Percentiles rank a stretch among this genome's conserved stretches.
Conservation (phyloP, 1,140 invertebrate genomes). For the Protaetia brevitarsis region DNA sequence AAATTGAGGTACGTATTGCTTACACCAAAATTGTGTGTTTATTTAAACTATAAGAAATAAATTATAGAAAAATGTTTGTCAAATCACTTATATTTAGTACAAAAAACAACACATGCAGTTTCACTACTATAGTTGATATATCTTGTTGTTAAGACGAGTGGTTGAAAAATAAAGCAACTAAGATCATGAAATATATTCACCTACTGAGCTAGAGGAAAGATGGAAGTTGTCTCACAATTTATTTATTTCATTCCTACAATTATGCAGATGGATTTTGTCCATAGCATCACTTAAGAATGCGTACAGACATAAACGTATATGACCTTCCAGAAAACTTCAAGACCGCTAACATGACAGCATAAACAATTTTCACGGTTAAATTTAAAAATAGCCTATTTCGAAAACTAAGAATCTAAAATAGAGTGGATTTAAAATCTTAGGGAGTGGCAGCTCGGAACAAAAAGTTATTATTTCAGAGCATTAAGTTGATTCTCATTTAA, state of each 20-base stretch:
- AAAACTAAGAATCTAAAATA: not conserved
- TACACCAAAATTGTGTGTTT: too few species aligned
- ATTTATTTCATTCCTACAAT: conserved; percentile 13
- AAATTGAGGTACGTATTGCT: too few species aligned
- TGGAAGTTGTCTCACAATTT: not conserved
- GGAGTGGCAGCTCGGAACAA: not conserved
- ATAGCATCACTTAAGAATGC: not conserved
- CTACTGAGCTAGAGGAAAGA: not conserved
- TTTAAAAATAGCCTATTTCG: conserved; percentile 11
- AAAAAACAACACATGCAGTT: too few species aligned
- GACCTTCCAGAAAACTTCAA: conserved; percentile 10
- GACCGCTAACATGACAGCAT: not conserved
- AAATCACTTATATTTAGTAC: too few species aligned
- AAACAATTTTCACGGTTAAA: conserved; percentile 8
- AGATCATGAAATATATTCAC: not conserved
- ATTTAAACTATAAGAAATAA: too few species aligned
- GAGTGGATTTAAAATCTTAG: too few species aligned
- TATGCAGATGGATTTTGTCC: conserved; percentile 6
- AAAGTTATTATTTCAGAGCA: not conserved
- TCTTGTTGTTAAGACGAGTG: too few species aligned
- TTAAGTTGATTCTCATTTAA: too few species aligned
- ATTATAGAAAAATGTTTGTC: too few species aligned
- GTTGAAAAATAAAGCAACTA: too few species aligned
- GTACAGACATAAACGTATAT: not conserved
- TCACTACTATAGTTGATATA: too few species aligned